Evolutionary conservation across 2,797 vertebrate genomes (phyloP), one percentile per base, ranked within the genome.

Genomic region (Liparis tanakae): DNA sequence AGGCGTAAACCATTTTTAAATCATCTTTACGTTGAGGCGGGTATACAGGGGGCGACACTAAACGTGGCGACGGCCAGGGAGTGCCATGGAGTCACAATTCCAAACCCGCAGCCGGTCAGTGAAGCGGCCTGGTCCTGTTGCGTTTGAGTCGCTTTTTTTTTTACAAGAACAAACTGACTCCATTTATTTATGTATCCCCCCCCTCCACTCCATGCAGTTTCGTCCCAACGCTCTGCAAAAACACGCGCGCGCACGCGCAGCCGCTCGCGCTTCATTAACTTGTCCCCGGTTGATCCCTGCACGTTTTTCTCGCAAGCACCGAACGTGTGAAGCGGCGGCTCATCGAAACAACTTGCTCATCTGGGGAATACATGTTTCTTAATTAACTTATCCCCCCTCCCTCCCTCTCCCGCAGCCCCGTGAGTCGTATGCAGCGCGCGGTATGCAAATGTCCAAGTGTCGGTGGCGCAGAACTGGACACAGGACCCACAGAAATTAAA

Each of bases 281-380:
- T 67, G 84, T 81, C 70, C 61, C 33, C 41, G 79, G 63, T 70
- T 81, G 84, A 90, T 87, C 86, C 62, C 51, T 64, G 44, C 50
- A 8, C 72, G 39, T 61, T 80, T 30, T 90, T 70, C 76, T 66
- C 79, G 56, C 76, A 78, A 86, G 90, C 76, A 84, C 20, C n/a
- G 37, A 34, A 88, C 3, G 84, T 86, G 88, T 79, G 86, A 93
- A 91, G 65, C 60, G 44, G 50, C 10, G 71, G n/a, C 55, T 74
- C 80, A 93, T 93, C 92, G 87, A 93, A 91, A 94, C 90, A 88
- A 89, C 76, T 74, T 65, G 87, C 76, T 94, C 69, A 91, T 92
- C 93, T 85, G 69, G 79, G 60, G 70, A 66, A 59, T 43, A 77
- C 80, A 78, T 77, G 83, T 74, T 82, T 81, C 69, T 76, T 89